Base-by-base conservation (phyloP, 2,888 invertebrate genomes). In the Margaritifera margaritifera region DNA sequence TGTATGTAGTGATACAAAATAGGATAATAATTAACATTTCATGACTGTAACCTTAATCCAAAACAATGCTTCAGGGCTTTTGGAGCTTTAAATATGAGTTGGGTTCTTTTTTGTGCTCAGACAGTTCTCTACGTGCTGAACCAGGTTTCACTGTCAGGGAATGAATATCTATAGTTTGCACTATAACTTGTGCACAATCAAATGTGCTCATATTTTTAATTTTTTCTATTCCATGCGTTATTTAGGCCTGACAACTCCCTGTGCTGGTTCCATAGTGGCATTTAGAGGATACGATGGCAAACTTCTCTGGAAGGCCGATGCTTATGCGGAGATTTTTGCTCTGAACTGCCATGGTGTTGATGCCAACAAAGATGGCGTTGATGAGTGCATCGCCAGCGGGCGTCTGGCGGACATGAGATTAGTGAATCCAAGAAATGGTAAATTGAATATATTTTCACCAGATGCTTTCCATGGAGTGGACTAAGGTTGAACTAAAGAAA, bases 361-460 rank as follows among this genome's bases (percentile, higher is more conserved):
- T 64, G 75, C 84, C 24, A 82, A 88, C 67, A 75, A 78, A 51
- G 88, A 88, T 72, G 87, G 87, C 6, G 68, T 74, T 4, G 68
- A 73, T 54, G 88, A 88, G 68, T 88, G 88, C 68, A 79, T 88
- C 20, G 86, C 77, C 1, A 75, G 84, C 25, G 88, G 88, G 8
- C 71, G 86, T 42, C 72, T 84, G 52, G 82, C 78, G 6, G 80
- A 85, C 6, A 66, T 85, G 31, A 65, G 81, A 18, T 86, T 86
- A 22, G 80, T 88, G 58, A 77, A 87, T 69, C 82, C 84, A 1
- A 71, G 76, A 11, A 85, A 75, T 63, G 88, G 87, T 83, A 71
- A 20, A 70, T 6, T 54, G 42, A 54, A 55, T 54, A 19, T 6
- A 18, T 31, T 52, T 50, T 55, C 20, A 6, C 27, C 27, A 27